Evolutionary conservation across 2,888 invertebrate species (phyloP), one percentile per base, ranked within the genome.

Genomic region (Germaria angustata): DNA sequence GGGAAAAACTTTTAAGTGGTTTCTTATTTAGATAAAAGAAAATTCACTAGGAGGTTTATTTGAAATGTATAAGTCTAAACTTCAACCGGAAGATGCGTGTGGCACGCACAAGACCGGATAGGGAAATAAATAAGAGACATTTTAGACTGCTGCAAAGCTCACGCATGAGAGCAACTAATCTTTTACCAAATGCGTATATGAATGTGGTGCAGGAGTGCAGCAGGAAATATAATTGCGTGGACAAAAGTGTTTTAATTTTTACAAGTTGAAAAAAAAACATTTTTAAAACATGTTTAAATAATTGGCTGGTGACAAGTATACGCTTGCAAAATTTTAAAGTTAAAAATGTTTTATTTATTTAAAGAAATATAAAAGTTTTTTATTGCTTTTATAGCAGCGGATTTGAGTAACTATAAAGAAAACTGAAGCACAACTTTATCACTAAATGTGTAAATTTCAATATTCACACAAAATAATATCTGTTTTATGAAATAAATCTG

Each of bases 81-180:
- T 66, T 17, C 17, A 66, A 79, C 11, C 79, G 79, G 79, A 72
- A 79, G 57, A 79, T 72, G 77, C 81, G 72, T 81, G 81, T 55
- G 20, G 34, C 81, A 81, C 66, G 72, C 66, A 81, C 20, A 32
- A 44, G 24, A 68, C 24, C 72, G 72, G 72, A 77, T 77, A 34
- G 53, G 77, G 72, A 65, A 79, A 66, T 79, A 24, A 72, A 72
- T 41, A 66, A 66, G 72, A 57, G 78, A 72, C 71, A 71, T 72
- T 57, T 49, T 63, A 36, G 46, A 53, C 20, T 17, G 44, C 20
- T 17, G 44, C 6, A 51, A 75, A 61, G 66, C 51, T 36, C 57
- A 73, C 20, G 49, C 44, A 61, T n/a, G 1, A 32, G 32, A 13
- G 13, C 13, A 13, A 7, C 1, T 1, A 17, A 8, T 0, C 24